Evolutionary conservation across 2,888 invertebrate species (phyloP).

Genomic region (Mythimna albipuncta): DNA sequence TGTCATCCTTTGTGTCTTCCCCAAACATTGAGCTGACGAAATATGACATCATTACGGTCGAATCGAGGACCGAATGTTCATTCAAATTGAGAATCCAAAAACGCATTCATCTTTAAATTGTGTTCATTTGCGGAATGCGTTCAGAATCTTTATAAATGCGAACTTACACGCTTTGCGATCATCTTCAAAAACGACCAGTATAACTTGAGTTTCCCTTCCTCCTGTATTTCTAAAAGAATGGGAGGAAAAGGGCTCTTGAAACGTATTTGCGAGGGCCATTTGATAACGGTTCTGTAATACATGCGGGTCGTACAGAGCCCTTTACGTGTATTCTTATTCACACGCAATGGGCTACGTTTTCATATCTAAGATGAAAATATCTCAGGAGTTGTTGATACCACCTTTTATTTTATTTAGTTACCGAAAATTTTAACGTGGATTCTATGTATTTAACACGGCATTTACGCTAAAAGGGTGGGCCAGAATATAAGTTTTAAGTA

Average conservation of each 20-base stretch:
- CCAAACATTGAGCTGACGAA: slow-evolving; percentile 66
- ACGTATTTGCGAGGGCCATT: slow-evolving; percentile 69
- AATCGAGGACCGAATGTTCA: slow-evolving; percentile 79
- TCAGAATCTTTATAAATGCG: slow-evolving; percentile 88
- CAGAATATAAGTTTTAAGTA: too few species aligned
- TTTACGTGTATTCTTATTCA: slow-evolving; percentile 84
- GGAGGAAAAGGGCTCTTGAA: slow-evolving; percentile 52
- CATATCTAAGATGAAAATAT: slow-evolving; percentile 65
- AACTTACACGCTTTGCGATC: slow-evolving; percentile 76
- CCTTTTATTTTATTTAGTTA: background rate
- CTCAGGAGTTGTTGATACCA: slow-evolving; percentile 63
- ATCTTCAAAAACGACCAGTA: slow-evolving; percentile 68
- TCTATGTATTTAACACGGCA: background rate
- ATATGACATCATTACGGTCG: slow-evolving; percentile 82
- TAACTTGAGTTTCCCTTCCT: slow-evolving; percentile 66
- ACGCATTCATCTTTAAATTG: slow-evolving; percentile 88
- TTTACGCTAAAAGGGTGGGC: too few species aligned
- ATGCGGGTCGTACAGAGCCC: slow-evolving; percentile 74
- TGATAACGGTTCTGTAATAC: slow-evolving; percentile 74
- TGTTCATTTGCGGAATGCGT: slow-evolving; percentile 87
- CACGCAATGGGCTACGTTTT: slow-evolving; percentile 77
- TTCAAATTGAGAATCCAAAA: slow-evolving; percentile 84
- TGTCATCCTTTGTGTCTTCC: slow-evolving; percentile 44
- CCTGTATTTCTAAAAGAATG: slow-evolving; percentile 54
- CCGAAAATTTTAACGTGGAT: background rate